A percentile compares a stretch with the other conserved stretches of the same genome.
phyloP scores from a whole-genome alignment of 2,888 invertebrate species.

The Amphipyra tragopoginis region DNA sequence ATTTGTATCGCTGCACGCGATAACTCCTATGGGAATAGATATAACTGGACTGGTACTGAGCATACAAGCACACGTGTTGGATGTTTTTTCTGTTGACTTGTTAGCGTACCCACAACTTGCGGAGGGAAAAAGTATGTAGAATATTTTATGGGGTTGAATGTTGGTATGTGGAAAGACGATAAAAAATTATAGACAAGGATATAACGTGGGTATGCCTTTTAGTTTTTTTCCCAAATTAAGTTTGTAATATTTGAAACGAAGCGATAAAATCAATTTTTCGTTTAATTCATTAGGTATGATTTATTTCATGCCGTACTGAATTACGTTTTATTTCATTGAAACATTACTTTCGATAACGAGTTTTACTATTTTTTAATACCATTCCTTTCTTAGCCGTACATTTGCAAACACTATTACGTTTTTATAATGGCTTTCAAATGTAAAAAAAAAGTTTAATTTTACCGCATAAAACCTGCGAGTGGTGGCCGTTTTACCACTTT shows the following conservation, averaged over 20 bases:
- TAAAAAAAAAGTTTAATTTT: slow-evolving; percentile 42
- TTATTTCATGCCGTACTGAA: slow-evolving; percentile 7
- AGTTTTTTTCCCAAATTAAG: too few relatives aligned
- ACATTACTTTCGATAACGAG: slow-evolving; percentile 5
- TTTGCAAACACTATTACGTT: slow-evolving; percentile 22
- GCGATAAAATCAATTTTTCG: neutral
- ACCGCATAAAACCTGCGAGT: slow-evolving; percentile 52
- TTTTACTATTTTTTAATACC: neutral
- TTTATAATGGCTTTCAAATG: slow-evolving; percentile 34
- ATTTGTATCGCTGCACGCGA: slow-evolving; percentile 57
- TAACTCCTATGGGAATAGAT: slow-evolving; percentile 60
- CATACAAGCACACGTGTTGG: slow-evolving; percentile 64
- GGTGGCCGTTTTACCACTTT: slow-evolving; percentile 48
- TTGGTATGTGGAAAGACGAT: slow-evolving; percentile 30
- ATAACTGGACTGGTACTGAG: slow-evolving; percentile 62
- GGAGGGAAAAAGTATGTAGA: slow-evolving; percentile 19
- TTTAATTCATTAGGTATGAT: slow-evolving; percentile 11
- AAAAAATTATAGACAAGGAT: slow-evolving; percentile 5
- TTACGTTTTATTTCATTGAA: slow-evolving; percentile 10
- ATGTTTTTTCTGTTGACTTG: slow-evolving; percentile 62
- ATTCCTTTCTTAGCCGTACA: neutral
- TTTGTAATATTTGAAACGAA: neutral
- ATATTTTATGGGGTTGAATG: slow-evolving; percentile 38
- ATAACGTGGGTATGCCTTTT: neutral
- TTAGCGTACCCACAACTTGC: slow-evolving; percentile 33